Percentiles rank a stretch among this genome's conserved stretches.
These are phyloP conservation scores for Erannis defoliaria DNA, from an alignment of 2,888 invertebrate genomes.

Conservation along the genomic window DNA sequence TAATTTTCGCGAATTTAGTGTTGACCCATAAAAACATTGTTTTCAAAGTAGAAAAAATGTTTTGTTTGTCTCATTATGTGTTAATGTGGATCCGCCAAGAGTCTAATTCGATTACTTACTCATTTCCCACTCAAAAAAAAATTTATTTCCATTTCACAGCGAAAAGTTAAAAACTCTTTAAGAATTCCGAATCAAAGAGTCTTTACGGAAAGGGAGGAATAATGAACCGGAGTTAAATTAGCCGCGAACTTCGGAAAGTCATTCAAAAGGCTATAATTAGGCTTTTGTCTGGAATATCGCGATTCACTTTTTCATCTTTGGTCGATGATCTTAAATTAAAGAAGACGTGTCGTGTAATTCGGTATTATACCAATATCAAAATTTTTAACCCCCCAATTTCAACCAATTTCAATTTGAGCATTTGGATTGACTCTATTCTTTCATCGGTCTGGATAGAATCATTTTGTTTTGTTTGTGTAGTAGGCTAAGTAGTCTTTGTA, in stretches of 20 bases:
- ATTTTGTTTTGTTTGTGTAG: no score
- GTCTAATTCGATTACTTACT: not conserved
- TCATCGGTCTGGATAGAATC: no score
- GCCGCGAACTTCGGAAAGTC: slow-evolving; percentile 58
- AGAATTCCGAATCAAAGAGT: slow-evolving; percentile 39
- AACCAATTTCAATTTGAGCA: no score
- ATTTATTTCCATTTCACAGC: slow-evolving; percentile 20
- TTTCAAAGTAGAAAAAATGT: no score
- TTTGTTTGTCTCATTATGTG: no score
- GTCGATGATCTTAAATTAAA: slow-evolving; percentile 7
- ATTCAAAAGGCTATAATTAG: slow-evolving; percentile 74
- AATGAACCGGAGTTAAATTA: slow-evolving; percentile 69
- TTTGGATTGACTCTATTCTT: no score
- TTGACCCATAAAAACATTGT: no score
- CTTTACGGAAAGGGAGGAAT: slow-evolving; percentile 47
- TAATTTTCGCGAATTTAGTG: no score
- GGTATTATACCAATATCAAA: no score
- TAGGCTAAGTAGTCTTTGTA: no score
- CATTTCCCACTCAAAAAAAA: not conserved
- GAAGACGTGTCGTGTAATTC: not conserved
- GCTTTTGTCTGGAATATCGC: slow-evolving; percentile 64
- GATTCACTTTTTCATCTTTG: slow-evolving; percentile 48
- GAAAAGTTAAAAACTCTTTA: slow-evolving; percentile 32
- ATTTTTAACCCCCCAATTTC: no score
- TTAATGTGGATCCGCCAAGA: no score